Conservation (phyloP, 1,140 invertebrate genomes). For the Ceratosolen solmsi region DNA sequence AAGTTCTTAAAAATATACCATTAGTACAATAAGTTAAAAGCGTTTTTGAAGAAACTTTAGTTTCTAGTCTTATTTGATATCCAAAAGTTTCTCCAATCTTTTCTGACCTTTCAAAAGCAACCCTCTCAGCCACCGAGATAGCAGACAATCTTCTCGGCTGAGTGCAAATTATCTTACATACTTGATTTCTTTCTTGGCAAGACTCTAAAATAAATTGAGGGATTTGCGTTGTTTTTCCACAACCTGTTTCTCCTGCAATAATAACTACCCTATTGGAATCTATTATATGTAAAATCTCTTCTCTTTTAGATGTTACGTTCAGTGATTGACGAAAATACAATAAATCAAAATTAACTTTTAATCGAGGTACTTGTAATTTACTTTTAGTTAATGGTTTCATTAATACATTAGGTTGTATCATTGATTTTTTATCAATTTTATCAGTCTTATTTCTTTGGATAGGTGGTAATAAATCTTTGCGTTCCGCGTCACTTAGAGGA, state of each 20-base stretch:
- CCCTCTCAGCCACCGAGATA: conserved; percentile 86
- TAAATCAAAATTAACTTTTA: conserved; percentile 72
- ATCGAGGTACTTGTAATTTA: conserved; percentile 77
- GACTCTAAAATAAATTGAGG: conserved; percentile 93
- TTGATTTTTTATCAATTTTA: conserved; percentile 63
- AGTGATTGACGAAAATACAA: conserved; percentile 74
- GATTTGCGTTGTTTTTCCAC: conserved; percentile 93
- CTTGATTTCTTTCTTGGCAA: conserved; percentile 76
- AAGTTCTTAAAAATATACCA: conserved; percentile 88
- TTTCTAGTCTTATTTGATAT: conserved; percentile 94
- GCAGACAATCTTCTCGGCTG: conserved; percentile 94
- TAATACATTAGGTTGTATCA: not conserved
- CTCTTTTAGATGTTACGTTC: conserved; percentile 74
- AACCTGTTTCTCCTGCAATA: conserved; percentile 87
- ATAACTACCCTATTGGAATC: conserved; percentile 76
- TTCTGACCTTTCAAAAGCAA: conserved; percentile 89
- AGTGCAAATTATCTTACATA: conserved; percentile 91
- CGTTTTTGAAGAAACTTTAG: conserved; percentile 84
- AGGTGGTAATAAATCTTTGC: conserved; percentile 77
- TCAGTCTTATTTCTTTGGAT: conserved; percentile 72
- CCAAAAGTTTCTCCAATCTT: conserved; percentile 90
- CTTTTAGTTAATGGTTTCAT: conserved; percentile 73
- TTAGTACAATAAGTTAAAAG: conserved; percentile 93
- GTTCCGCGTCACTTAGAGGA: conserved; percentile 82
- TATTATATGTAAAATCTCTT: conserved; percentile 75